phyloP scores from a whole-genome alignment of 2,113 vertebrate genomes.

The Carlito syrichta region DNA sequence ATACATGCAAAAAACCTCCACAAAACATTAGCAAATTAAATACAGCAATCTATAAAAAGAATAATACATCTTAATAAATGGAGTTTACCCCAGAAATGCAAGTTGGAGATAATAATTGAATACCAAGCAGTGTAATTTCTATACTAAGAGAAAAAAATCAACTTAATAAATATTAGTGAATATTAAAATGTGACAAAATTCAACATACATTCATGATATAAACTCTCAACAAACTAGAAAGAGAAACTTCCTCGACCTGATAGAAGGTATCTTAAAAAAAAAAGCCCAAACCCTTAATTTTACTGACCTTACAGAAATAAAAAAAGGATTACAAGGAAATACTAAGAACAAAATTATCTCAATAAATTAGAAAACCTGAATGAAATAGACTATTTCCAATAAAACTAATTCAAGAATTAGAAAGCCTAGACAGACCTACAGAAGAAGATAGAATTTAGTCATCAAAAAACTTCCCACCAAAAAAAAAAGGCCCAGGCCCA shows the following conservation, averaged over 20 bases:
- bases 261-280: background rate
- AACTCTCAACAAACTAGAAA: background rate
- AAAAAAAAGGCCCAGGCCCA: background rate
- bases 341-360: background rate
- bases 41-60: background rate
- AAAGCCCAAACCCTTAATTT: background rate
- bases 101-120: background rate
- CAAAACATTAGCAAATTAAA: background rate
- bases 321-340: conserved; percentile 12
- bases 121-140: background rate
- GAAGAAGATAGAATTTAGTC: background rate
- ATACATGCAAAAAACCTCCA: background rate
- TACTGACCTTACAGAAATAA: background rate
- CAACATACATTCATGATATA: background rate
- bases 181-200: background rate
- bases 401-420: background rate
- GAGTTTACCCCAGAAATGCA: background rate
- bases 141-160: background rate
- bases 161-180: background rate
- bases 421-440: background rate
- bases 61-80: background rate
- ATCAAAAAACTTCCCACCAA: background rate
- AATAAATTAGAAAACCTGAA: background rate
- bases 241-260: no score
- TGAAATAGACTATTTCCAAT: background rate